Conservation (phyloP, 2,797 vertebrate species). For the Ciconia nigra region DNA sequence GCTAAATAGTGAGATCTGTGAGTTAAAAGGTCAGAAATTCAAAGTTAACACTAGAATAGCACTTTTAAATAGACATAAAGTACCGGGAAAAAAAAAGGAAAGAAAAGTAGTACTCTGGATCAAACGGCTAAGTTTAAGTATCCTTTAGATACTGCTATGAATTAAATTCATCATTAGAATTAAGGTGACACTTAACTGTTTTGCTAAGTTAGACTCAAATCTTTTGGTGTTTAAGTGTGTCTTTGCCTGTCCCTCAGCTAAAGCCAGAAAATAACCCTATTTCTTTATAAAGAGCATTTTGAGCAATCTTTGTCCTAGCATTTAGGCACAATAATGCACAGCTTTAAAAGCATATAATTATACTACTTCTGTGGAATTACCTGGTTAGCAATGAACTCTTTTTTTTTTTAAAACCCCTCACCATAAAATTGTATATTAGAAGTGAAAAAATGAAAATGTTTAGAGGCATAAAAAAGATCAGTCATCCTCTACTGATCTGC, state of each 20-base stretch:
- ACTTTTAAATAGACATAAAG: neutral
- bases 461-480: neutral
- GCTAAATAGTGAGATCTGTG: neutral
- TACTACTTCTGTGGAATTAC: neutral
- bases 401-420: neutral
- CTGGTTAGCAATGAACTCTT: neutral
- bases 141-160: neutral
- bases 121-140: neutral
- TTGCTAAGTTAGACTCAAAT: neutral
- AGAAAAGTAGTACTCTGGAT: neutral
- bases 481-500: neutral
- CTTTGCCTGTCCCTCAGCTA: neutral
- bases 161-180: neutral
- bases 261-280: neutral
- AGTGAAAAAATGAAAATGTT: neutral
- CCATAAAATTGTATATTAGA: neutral
- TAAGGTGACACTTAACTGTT: neutral
- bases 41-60: neutral
- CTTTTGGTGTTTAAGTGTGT: neutral
- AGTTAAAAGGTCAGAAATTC: neutral
- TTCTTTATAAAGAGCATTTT: neutral
- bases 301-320: neutral
- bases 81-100: neutral
- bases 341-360: slow-evolving; percentile 2
- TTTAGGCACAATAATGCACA: neutral